phyloP scores from a whole-genome alignment of 2,113 vertebrate genomes.

The Macquaria ambigua region DNA sequence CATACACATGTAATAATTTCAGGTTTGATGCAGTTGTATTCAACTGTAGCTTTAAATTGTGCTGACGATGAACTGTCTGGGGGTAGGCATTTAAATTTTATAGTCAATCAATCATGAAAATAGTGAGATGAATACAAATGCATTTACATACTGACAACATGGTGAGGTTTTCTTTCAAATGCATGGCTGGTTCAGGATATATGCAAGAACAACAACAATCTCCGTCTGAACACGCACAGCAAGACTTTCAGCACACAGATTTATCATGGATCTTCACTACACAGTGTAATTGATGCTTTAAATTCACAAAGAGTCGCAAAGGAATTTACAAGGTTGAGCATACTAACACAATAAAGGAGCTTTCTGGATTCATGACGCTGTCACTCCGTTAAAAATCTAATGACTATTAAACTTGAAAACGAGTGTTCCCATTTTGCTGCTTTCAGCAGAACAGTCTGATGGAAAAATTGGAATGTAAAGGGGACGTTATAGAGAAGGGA shows the following conservation, averaged over 20 bases:
- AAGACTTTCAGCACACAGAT: constrained; percentile 49
- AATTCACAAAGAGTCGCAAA: constrained; percentile 78
- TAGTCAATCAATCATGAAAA: constrained; percentile 72
- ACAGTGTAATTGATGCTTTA: constrained; percentile 78
- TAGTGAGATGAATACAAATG: constrained; percentile 37
- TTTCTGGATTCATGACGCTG: constrained; percentile 72
- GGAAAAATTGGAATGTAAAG: constrained; percentile 52
- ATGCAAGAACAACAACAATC: constrained; percentile 42
- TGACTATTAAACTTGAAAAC: constrained; percentile 82
- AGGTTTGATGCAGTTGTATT: constrained; percentile 36
- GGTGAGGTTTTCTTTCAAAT: constrained; percentile 52
- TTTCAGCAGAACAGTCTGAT: constrained; percentile 81
- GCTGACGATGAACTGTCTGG: constrained; percentile 33
- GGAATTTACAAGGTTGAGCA: constrained; percentile 78
- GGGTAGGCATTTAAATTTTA: constrained; percentile 38
- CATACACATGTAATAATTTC: constrained; percentile 36
- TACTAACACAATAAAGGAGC: constrained; percentile 71
- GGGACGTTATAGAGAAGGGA: constrained; percentile 30
- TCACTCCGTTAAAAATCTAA: constrained; percentile 78
- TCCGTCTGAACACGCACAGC: constrained; percentile 21
- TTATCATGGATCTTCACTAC: constrained; percentile 64
- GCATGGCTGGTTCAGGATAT: constrained; percentile 45
- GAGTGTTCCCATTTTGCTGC: constrained; percentile 72
- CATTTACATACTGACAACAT: constrained; percentile 65
- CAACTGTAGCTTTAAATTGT: constrained; percentile 40